Percentiles rank a stretch among this genome's conserved stretches.
Conservation (phyloP, 2,113 vertebrate genomes). For the Grantiella picta region DNA sequence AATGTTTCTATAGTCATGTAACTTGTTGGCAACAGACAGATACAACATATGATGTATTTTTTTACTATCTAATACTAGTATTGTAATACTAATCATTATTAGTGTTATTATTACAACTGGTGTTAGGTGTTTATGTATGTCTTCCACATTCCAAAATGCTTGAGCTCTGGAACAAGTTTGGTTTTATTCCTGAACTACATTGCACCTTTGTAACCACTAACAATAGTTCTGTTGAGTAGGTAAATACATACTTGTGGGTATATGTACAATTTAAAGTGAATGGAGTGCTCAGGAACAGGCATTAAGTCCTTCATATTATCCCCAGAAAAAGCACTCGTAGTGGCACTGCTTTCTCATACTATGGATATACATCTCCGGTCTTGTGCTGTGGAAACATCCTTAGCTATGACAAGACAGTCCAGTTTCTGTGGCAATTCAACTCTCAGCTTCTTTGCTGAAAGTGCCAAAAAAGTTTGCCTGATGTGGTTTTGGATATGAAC, state of each 20-base stretch:
- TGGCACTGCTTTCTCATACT: neutral
- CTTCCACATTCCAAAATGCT: neutral
- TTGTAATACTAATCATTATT: neutral
- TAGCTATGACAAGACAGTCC: neutral
- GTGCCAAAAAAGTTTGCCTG: neutral
- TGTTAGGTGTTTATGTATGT: neutral
- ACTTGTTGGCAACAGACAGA: neutral
- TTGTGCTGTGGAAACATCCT: neutral
- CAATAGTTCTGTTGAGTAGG: neutral
- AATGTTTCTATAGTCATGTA: neutral
- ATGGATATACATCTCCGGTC: neutral
- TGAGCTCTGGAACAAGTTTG: neutral
- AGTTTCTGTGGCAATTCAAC: neutral
- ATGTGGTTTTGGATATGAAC: neutral
- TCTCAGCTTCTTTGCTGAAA: neutral
- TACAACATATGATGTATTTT: neutral
- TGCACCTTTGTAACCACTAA: neutral
- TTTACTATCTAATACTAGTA: neutral
- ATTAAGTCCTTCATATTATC: neutral
- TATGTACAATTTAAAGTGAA: neutral
- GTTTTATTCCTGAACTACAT: neutral
- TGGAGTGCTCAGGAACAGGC: neutral
- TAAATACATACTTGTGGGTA: neutral
- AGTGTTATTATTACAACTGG: neutral
- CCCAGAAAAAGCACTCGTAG: neutral